Evolutionary conservation across 1,140 invertebrate species (phyloP).

Genomic region (Teleogryllus occipitalis): DNA sequence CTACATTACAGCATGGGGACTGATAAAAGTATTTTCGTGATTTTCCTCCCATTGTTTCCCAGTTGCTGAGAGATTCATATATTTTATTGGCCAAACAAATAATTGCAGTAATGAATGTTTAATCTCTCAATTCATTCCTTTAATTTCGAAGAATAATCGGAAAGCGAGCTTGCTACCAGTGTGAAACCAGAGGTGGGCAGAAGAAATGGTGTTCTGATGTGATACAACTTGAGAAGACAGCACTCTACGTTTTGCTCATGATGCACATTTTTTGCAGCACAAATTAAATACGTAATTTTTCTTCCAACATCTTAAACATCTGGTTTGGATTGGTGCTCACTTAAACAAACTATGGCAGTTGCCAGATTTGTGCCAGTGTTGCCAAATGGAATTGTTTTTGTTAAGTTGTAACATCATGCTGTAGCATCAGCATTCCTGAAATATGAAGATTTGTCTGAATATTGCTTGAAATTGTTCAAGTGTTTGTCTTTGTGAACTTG

Average conservation of each 20-base stretch:
- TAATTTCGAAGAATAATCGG: background rate
- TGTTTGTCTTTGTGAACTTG: background rate
- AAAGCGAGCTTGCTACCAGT: background rate
- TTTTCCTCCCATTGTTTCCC: background rate
- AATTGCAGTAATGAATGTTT: conserved; percentile 6
- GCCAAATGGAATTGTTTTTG: conserved; percentile 15
- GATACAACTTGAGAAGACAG: background rate
- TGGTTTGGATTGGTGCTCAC: conserved; percentile 18
- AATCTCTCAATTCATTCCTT: conserved; percentile 12
- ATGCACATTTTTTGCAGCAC: conserved; percentile 18
- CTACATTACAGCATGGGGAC: background rate
- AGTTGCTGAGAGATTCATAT: conserved; percentile 14
- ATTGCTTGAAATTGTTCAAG: background rate
- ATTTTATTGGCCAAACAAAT: conserved; percentile 12
- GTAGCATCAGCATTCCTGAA: background rate
- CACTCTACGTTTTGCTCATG: conserved; percentile 18
- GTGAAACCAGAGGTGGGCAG: conserved; percentile 2
- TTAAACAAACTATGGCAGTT: background rate
- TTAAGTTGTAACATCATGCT: conserved; percentile 9
- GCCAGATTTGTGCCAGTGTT: conserved; percentile 9
- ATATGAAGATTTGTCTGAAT: conserved; percentile 9
- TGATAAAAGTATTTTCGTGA: conserved; percentile 16
- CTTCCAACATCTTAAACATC: conserved; percentile 14
- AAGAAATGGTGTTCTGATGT: background rate
- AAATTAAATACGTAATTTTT: conserved; percentile 19